A percentile compares a stretch with the other conserved stretches of the same genome.
Evolutionary conservation across 2,113 vertebrate species (phyloP).

Genomic region (Gopherus flavomarginatus): DNA sequence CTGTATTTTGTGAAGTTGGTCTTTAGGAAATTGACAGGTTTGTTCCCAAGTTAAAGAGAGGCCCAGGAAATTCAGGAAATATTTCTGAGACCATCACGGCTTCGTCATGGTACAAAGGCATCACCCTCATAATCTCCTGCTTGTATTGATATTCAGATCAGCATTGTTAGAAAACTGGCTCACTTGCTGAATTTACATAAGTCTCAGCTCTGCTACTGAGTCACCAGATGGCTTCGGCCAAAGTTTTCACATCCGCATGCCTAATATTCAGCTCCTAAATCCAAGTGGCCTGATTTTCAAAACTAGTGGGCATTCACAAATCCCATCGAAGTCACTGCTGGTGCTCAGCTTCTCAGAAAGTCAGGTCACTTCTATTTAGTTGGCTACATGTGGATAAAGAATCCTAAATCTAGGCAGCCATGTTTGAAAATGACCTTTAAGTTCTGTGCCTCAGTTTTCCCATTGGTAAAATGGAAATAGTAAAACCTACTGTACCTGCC

Average conservation of each 20-base stretch:
- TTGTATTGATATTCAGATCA: fast-evolving
- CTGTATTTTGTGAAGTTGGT: neutral
- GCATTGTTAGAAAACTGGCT: constrained; percentile 6
- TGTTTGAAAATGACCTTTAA: constrained; percentile 64
- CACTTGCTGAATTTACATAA: neutral
- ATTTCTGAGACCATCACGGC: constrained; percentile 15
- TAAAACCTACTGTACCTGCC: constrained; percentile 56
- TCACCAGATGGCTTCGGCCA: neutral
- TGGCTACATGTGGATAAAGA: constrained; percentile 60
- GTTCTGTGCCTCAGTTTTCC: constrained; percentile 60
- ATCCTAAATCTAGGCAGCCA: constrained; percentile 63
- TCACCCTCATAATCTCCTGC: constrained; percentile 26
- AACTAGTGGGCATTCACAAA: constrained; percentile 13
- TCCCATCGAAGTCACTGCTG: neutral
- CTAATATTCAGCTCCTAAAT: neutral
- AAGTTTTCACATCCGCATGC: neutral
- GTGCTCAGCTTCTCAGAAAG: constrained; percentile 10
- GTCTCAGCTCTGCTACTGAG: neutral
- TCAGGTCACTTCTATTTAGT: constrained; percentile 26
- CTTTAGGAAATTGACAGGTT: neutral
- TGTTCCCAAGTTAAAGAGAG: neutral
- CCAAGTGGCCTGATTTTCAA: constrained; percentile 3
- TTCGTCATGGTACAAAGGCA: neutral
- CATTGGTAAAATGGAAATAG: constrained; percentile 53
- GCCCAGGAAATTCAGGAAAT: neutral